Percentiles rank a stretch among this genome's conserved stretches.
Conservation (phyloP, 2,113 vertebrate genomes). For the Edolisoma coerulescens region DNA sequence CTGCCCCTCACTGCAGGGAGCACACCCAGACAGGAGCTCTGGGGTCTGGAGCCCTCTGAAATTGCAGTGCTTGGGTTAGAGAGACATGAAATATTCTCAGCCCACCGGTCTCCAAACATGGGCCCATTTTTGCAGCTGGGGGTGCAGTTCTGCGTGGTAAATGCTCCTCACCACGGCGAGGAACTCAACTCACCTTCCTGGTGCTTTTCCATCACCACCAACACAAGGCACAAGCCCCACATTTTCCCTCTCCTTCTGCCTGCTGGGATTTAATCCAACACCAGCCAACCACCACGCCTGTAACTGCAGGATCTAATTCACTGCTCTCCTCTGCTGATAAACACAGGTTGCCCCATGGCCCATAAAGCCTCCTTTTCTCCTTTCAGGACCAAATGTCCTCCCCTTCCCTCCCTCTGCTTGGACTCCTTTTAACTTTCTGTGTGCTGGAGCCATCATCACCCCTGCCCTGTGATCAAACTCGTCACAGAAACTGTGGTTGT, state of each 20-base stretch:
- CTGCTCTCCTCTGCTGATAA: background rate
- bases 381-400: background rate
- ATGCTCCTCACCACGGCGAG: fast-evolving
- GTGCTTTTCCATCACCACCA: background rate
- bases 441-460: background rate
- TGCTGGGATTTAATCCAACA: background rate
- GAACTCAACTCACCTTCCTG: background rate
- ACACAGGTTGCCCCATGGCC: background rate
- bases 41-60: background rate
- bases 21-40: fast-evolving
- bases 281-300: fast-evolving
- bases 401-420: background rate
- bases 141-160: background rate
- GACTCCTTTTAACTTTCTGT: background rate
- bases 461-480: background rate
- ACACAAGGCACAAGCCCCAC: background rate
- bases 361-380: background rate
- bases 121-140: background rate
- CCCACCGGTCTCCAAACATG: fast-evolving
- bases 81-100: background rate
- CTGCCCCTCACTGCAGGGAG: background rate
- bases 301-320: background rate
- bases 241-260: background rate
- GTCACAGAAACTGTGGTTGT: background rate
- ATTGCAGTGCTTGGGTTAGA: background rate